Evolutionary conservation across 2,113 vertebrate species (phyloP), one percentile per base, ranked within the genome.

Genomic region (Psephotus haematonotus): DNA sequence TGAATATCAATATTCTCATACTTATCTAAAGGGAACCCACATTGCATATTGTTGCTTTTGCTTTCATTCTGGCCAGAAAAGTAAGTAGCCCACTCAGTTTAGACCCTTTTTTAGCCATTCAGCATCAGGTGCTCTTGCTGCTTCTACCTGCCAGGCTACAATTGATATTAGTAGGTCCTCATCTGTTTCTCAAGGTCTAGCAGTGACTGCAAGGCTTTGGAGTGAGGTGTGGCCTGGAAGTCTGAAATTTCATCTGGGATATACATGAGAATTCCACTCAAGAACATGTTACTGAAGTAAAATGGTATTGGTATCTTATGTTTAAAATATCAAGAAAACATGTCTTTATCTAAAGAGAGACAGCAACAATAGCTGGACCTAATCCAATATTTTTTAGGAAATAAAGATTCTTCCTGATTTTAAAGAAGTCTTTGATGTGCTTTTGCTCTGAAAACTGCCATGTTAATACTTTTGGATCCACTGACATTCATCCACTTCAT

Each of bases 91-190:
- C 47, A 10, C 28, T 39, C 35, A 27, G 18, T 55, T 76, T 41
- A 65, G 63, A 37, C 41, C 29, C 25, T 5, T 44, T 86, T 93
- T 63, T 68, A 64, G 8, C 16, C 12, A 50, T 25, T 13, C 35
- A 76, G 11, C 13, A n/a, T 50, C 19, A n/a, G 31, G 31, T 2
- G 5, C 15, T 19, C 41, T 71, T 1, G 0, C 7, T 44, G 8
- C 46, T 80, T 62, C n/a, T 60, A 39, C 12, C 20, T 68, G 17
- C 29, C 63, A 80, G 24, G 25, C 75, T 86, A 24, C 46, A 37
- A 27, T 13, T 28, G 31, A 52, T 69, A 28, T 24, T 64, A 69
- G 20, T 7, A 79, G 22, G 28, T 86, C 39, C 29, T 33, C 70
- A 75, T 15, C 17, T 17, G 28, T 65, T 83, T 80, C 15, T 71